Base-by-base conservation (phyloP, 2,888 invertebrate species). In the Sabatieria punctata region DNA sequence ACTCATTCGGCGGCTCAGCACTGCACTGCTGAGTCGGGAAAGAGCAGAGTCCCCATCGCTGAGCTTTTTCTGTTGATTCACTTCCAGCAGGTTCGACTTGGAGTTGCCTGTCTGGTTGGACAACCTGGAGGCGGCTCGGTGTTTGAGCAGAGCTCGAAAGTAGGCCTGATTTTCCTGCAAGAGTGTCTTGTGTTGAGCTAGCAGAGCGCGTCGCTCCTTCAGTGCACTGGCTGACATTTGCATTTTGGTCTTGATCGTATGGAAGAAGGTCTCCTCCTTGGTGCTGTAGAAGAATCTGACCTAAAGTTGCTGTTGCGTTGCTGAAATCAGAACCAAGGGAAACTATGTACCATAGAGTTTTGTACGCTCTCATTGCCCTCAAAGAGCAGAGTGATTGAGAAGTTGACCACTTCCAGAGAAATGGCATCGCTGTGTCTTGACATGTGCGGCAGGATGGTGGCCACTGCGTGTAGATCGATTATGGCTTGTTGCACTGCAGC, bases 201-300 rank as follows among this genome's bases (percentile, higher is more conserved):
- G 56, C n/a, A 66, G 52, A 2, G 63, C 55, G 25, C 65, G 64
- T 48, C 65, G 60, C 61, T 11, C 64, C 61, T 21, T 64, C 49
- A n/a, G 60, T 38, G 8, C 38, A 11, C 22, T n/a, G 19, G 38
- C 57, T 13, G 65, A 65, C 46, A 65, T 54, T 39, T 59, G 55
- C 54, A 66, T 61, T 43, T 64, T 51, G 41, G 51, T 55, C 47
- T 63, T 63, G 40, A 66, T 58, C 15, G 63, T 61, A 50, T 66
- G 62, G 55, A 66, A 66, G 54, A 66, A 66, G n/a, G 60, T 61
- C 49, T 66, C 66, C 45, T 66, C 66, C 50, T 65, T 54, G 8
- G 65, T 66, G 6, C 63, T 61, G 26, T 60, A 58, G 53, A 66
- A 66, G 51, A 67, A 67, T 25, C n/a, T n/a, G n/a, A n/a, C n/a